Base-by-base conservation (phyloP, 2,888 invertebrate genomes). In the Geotrupes spiniger region DNA sequence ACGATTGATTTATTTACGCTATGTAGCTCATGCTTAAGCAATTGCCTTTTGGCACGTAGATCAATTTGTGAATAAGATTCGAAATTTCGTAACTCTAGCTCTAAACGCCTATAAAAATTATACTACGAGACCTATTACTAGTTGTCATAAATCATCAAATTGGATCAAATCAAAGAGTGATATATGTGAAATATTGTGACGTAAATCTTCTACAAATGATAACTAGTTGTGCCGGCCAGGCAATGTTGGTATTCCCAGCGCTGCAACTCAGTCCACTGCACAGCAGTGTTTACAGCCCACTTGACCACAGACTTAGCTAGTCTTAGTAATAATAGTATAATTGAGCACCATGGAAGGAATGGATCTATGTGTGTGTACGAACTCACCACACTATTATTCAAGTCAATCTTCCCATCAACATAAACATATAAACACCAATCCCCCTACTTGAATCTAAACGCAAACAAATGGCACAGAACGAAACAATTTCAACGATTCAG, bases 301-400 rank as follows among this genome's bases (percentile, higher is more conserved):
- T 45, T 58, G 58, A 62, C 59, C 58, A 58, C 55, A 56, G 50
- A 57, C 57, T 55, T 55, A 53, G 52, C 53, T 57, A 53, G 54
- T 49, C 49, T 49, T 51, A 51, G 36, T 39, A 51, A 47, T n/a
- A n/a, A n/a, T 51, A 51, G 46, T 54, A 60, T 73, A 73, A 75
- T 80, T 80, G 81, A 82, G 81, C 82, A 81, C 81, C 79, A 78
- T 80, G 81, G 81, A 81, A 82, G 81, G 81, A 82, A 81, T 82
- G 72, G 74, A 79, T 78, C 78, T 77, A 56, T 54, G 38, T 42
- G 17, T 40, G 41, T 50, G 52, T 57, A 76, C 75, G 72, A 52
- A 57, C 49, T 50, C 43, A 52, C 48, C 40, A 56, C 57, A 55
- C 54, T 55, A 53, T 57, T 43, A 48, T 52, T 56, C 55, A 57